These are phyloP conservation scores for Sphaeramia orbicularis DNA, from an alignment of 2,797 vertebrate species.

Conservation along the genomic window DNA sequence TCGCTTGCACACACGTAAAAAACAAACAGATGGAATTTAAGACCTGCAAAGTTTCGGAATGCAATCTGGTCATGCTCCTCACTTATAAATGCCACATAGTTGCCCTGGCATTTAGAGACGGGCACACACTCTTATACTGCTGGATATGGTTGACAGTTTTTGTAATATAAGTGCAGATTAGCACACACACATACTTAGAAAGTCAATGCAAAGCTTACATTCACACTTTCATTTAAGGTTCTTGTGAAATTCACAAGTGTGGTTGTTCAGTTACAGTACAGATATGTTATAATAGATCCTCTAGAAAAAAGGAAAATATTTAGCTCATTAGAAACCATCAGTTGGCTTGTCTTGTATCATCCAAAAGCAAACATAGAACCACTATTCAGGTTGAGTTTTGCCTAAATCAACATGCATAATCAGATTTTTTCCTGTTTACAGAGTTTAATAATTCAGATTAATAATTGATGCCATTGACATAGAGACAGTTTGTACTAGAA, in stretches of 20 bases:
- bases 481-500: no score
- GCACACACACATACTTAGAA: neutral
- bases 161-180: neutral
- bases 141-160: neutral
- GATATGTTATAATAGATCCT: neutral
- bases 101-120: constrained; percentile 17
- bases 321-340: neutral
- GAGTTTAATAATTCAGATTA: no score
- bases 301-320: neutral
- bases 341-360: neutral
- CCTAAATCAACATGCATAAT: no score
- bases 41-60: constrained; percentile 11
- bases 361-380: no score
- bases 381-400: no score
- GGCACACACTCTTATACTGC: neutral
- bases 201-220: neutral
- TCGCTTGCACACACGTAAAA: neutral
- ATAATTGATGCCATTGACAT: no score
- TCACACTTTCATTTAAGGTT: constrained; percentile 8
- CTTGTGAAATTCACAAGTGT: constrained; percentile 28
- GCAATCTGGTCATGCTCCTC: constrained; percentile 9
- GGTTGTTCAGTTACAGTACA: neutral
- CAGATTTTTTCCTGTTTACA: no score
- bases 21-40: neutral
- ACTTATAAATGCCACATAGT: constrained; percentile 11